Evolutionary conservation across 2,113 vertebrate species (phyloP).

Genomic region (Brachirus orientalis): DNA sequence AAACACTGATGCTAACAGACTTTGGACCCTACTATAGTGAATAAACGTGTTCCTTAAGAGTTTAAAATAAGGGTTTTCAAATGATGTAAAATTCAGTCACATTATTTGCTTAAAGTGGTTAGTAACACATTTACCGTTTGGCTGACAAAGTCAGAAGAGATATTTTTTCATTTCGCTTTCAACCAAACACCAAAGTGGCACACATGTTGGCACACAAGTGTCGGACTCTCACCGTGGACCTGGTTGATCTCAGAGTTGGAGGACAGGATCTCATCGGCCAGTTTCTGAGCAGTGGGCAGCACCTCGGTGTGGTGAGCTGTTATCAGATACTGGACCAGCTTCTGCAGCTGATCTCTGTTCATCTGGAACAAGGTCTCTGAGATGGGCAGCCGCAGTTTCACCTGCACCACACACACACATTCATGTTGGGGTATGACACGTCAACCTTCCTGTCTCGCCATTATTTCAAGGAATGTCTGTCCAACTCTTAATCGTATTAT

Average conservation of each 20-base stretch:
- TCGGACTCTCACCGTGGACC: conserved; percentile 90
- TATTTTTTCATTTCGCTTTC: too few relatives aligned
- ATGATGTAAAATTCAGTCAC: too few relatives aligned
- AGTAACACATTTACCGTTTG: too few relatives aligned
- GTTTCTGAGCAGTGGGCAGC: conserved; percentile 96
- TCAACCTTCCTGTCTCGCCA: not conserved
- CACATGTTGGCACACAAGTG: not conserved
- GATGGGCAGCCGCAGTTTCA: conserved; percentile 98
- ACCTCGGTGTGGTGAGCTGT: conserved; percentile 99
- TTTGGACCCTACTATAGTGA: too few relatives aligned
- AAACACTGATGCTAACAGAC: too few relatives aligned
- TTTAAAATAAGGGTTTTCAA: too few relatives aligned
- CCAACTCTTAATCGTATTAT: too few relatives aligned
- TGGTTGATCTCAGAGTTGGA: conserved; percentile 99
- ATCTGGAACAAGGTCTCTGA: conserved; percentile 99
- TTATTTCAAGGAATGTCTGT: too few relatives aligned
- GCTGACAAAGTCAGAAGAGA: too few relatives aligned
- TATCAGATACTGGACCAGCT: conserved; percentile 99
- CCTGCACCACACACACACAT: conserved; percentile 62
- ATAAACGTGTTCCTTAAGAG: too few relatives aligned
- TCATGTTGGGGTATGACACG: not conserved
- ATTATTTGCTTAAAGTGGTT: too few relatives aligned
- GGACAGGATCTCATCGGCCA: conserved; percentile 99
- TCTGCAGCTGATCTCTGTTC: conserved; percentile 99
- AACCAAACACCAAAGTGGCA: not conserved